Evolutionary conservation across 2,113 vertebrate genomes (phyloP), one percentile per base, ranked within the genome.

Genomic region (Labrus mixtus): DNA sequence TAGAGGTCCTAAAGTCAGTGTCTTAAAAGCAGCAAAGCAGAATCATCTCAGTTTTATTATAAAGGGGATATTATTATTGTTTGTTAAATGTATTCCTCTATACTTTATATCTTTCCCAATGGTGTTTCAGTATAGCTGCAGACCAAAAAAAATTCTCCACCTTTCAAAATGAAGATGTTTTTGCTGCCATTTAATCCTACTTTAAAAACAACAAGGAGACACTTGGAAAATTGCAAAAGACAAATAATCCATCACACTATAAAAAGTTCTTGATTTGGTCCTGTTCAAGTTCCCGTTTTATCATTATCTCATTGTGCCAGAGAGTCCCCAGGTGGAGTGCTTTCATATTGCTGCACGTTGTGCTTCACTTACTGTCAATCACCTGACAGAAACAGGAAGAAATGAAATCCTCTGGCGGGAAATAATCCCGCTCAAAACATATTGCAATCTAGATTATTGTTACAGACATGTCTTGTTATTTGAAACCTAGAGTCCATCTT

Each of bases 271-370:
- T 80, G 76, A 89, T 89, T 87, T 71, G 65, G 60, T 80, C 60
- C 76, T 81, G 78, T 84, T 81, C 50, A 59, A 69, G 69, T 76
- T 25, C 82, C 67, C 74, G 75, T 82, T 80, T 84, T 87, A 80
- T 90, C 76, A 81, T 87, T 85, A 91, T 89, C 88, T 88, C 83
- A 82, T 79, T 87, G 89, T 85, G 73, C 76, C 78, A 78, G 81
- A 65, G 66, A 83, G 79, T 86, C 80, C 79, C 83, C 79, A 86
- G 82, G 76, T 91, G 76, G 85, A 91, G 78, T 76, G 83, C 76
- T 87, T 92, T 87, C 76, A 73, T 85, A 85, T 89, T 78, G 48
- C 72, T 13, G 57, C 37, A n/a, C 85, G 81, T 75, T 88, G 84
- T 82, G 68, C 84, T 77, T 48, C 61, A 39, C 79, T 90, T 79